Base-by-base conservation (phyloP, 2,888 invertebrate genomes). In the Scaeva pyrastri region DNA sequence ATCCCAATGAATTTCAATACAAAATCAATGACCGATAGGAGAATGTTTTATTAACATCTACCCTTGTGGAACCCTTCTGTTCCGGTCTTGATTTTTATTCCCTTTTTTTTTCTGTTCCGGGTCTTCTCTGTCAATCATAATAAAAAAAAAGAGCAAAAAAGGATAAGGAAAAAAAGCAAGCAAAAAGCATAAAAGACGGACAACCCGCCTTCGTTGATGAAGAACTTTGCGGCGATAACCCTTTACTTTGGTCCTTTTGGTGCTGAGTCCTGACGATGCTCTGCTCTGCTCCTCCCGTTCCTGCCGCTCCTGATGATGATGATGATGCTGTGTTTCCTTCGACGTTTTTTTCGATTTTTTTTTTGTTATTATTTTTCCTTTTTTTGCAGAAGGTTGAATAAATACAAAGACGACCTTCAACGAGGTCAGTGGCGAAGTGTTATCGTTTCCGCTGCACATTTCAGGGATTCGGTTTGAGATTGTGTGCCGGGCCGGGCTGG, bases 341-440 rank as follows among this genome's bases (percentile, higher is more conserved):
- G n/a, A 26, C 45, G 60, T 48, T 56, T 74, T 39, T 19, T 64
- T 23, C 26, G 45, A 68, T 48, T 56, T 74, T 39, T 19, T 64
- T 23, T 45, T 21, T 31, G 26, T 45, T 26, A 4, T 31, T 31
- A n/a, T 66, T 66, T 45, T 26, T 36, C 36, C 75, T 21, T 50
- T n/a, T 50, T 21, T 21, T 41, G 48, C 76, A 86, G 82, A 78
- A 86, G 75, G 86, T 86, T 86, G 82, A 82, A 70, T 71, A 86
- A 86, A 74, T 71, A 82, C 86, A 86, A 78, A 82, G 74, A 78
- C 82, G 86, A 86, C 86, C 86, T 86, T 86, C 86, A 86, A 82
- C 77, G 82, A 73, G 86, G 86, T 86, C 86, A 86, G 70, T 86
- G 74, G 86, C 81, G 76, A 86, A 86, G 64, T 77, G 70, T 70